These are phyloP conservation scores for Aphis craccivora DNA, from an alignment of 1,140 invertebrate species.

Conservation along the genomic window DNA sequence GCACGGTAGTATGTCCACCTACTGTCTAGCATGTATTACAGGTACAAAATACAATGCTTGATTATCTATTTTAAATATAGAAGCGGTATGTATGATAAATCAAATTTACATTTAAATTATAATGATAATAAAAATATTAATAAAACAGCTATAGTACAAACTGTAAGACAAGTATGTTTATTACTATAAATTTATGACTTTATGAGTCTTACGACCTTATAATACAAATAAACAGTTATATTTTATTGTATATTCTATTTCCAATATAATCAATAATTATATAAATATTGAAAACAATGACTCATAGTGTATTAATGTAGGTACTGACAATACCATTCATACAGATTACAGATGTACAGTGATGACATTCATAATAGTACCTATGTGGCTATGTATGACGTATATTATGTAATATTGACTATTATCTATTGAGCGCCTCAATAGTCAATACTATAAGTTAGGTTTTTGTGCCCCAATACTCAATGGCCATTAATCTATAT, in stretches of 20 bases:
- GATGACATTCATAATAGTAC: background rate
- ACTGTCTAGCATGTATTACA: background rate
- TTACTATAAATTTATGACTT: background rate
- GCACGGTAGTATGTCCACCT: background rate
- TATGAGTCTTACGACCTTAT: background rate
- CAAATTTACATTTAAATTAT: background rate
- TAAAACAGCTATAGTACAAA: background rate
- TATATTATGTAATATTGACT: too few relatives aligned
- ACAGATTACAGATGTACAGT: too few relatives aligned
- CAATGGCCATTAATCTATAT: too few relatives aligned
- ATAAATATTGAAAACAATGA: background rate
- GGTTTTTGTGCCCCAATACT: too few relatives aligned
- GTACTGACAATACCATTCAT: too few relatives aligned
- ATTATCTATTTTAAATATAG: constrained; percentile 3
- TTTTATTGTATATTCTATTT: background rate
- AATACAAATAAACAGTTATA: background rate
- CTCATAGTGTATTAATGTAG: background rate
- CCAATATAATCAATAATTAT: background rate
- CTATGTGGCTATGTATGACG: background rate
- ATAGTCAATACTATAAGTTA: too few relatives aligned
- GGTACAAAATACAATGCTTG: background rate
- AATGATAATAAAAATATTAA: background rate
- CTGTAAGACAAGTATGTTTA: background rate
- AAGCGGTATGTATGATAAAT: background rate
- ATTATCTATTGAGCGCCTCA: background rate